Evolutionary conservation across 2,888 invertebrate species (phyloP).

Genomic region (Liopterus haemorrhoidalis): DNA sequence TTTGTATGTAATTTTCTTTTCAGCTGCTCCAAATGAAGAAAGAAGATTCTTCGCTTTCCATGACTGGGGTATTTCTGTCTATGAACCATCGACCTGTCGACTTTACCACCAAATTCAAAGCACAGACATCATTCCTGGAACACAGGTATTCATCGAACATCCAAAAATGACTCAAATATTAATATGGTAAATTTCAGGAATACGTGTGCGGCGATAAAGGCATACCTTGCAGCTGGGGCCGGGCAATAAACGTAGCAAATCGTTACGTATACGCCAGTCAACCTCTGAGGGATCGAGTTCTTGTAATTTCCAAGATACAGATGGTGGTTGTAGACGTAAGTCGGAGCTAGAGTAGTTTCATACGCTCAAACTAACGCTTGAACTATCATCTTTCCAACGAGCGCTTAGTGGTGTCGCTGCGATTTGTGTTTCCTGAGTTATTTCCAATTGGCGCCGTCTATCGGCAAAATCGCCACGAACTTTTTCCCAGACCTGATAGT

Average conservation of each 20-base stretch:
- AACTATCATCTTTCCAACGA: too few species aligned
- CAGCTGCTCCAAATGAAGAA: conserved; percentile 56
- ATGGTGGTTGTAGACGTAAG: conserved; percentile 64
- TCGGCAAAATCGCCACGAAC: too few species aligned
- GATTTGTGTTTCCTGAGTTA: too few species aligned
- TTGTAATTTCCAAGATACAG: conserved; percentile 65
- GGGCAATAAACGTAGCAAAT: conserved; percentile 64
- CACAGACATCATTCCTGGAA: conserved; percentile 64
- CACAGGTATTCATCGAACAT: conserved; percentile 52
- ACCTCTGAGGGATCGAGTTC: conserved; percentile 61
- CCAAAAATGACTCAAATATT: conserved; percentile 9
- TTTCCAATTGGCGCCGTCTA: too few species aligned
- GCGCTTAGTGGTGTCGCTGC: too few species aligned
- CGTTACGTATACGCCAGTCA: conserved; percentile 68
- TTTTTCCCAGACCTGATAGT: too few species aligned
- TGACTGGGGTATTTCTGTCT: conserved; percentile 67
- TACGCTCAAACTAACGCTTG: too few species aligned
- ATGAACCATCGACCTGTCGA: conserved; percentile 65
- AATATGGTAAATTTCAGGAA: conserved; percentile 46
- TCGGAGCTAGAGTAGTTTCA: too few species aligned
- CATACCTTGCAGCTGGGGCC: conserved; percentile 64
- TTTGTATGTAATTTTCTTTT: conserved; percentile 27
- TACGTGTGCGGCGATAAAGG: conserved; percentile 66
- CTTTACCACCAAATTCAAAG: conserved; percentile 65
- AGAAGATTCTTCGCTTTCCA: conserved; percentile 69